Base-by-base conservation (phyloP, 2,797 vertebrate genomes). In the Zenarchopterus dispar region DNA sequence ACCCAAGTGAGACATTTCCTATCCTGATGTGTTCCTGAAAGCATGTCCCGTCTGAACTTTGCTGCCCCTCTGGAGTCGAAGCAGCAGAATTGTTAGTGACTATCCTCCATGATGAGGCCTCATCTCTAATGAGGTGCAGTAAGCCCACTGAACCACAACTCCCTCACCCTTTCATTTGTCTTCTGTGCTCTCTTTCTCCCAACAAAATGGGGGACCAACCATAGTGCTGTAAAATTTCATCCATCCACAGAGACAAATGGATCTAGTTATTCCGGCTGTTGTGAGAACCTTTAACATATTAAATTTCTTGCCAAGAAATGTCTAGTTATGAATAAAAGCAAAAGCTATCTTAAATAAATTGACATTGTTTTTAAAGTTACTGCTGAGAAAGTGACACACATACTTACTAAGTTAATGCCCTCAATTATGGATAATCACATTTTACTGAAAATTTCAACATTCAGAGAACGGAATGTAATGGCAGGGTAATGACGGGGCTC, bases 101-200 rank as follows among this genome's bases (percentile, higher is more conserved):
- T 43, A 53, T 66, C 55, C 49, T 71, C 82, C 63, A 62, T 79
- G 82, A 82, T 89, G 72, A 78, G 82, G 61, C 59, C 75, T 79
- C 66, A 39, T 56, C 77, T 78, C 76, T 88, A 91, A 89, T 88
- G 85, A 88, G 84, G 76, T 62, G 76, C 67, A 83, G 22, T 81
- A 75, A 60, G 70, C 8, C 68, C 72, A 78, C 26, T 78, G 75
- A 89, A 79, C 81, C 80, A 72, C 63, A 50, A 71, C 67, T 57
- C 51, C 21, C 70, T 57, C 41, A 28, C 45, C 43, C 64, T 62
- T 56, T 81, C 61, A 72, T 77, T 64, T 71, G 61, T 49, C 66
- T 46, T 56, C 39, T 52, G 53, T 48, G 16, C 24, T 24, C 28
- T 54, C 19, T 26, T 33, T 42, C 23, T 55, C 48, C 47, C 22